These are phyloP conservation scores for Calidris pugnax DNA, from an alignment of 2,113 vertebrate species.

Conservation along the genomic window DNA sequence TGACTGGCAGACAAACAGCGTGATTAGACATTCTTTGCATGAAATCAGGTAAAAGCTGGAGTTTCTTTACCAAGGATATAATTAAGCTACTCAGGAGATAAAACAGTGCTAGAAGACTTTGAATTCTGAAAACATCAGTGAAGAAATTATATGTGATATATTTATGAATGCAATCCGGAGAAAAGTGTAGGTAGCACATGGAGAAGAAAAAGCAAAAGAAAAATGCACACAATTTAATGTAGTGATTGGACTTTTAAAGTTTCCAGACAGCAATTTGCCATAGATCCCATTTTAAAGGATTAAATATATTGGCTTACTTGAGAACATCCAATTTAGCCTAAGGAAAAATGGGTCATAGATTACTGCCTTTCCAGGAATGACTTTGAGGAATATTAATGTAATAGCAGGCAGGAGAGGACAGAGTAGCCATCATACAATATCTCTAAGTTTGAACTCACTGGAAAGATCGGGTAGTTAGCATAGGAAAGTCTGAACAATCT, in stretches of 20 bases:
- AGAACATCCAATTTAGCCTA: neutral
- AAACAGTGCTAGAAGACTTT: neutral
- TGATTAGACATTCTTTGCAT: neutral
- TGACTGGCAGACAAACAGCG: neutral
- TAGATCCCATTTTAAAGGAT: neutral
- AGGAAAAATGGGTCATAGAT: neutral
- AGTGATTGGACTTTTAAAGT: neutral
- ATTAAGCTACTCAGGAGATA: neutral
- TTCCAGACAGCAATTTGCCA: neutral
- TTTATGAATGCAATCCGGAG: neutral
- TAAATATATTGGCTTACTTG: neutral
- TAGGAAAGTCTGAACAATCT: slow-evolving; percentile 1
- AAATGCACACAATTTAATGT: neutral
- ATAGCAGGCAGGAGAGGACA: neutral
- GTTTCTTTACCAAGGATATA: neutral
- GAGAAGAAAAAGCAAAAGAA: neutral
- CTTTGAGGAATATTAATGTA: slow-evolving; percentile 36
- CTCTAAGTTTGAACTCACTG: neutral
- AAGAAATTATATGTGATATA: neutral
- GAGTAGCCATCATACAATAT: neutral
- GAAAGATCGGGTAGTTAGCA: neutral
- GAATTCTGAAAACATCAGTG: neutral
- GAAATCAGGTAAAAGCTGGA: neutral
- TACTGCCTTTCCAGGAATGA: neutral
- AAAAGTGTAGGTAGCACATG: neutral